Evolutionary conservation across 2,113 vertebrate genomes (phyloP), one percentile per base, ranked within the genome.

Genomic region (Gobiocypris rarus): DNA sequence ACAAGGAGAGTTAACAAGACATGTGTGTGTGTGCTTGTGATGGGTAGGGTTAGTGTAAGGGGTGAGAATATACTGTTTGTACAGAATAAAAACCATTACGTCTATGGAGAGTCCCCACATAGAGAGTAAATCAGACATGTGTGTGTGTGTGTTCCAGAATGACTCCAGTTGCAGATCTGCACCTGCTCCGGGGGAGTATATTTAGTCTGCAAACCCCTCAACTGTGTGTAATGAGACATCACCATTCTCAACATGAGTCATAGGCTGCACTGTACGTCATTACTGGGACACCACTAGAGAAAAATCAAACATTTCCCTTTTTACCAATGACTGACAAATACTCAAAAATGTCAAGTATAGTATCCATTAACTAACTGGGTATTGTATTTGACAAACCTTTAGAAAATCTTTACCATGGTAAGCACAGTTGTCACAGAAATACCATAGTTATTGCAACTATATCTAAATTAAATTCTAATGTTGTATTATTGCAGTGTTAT

Each of bases 151-250:
- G 45, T 24, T 54, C n/a, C 22, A 38, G 48, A 50, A 56, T 70
- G 34, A 43, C 70, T 56, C 26, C 34, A 38, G 70, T 58, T 13
- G 61, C 61, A 76, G 48, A 58, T 63, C 45, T 82, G 79, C 80
- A 83, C 79, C 75, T 85, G 86, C 65, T 52, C 28, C 15, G 48
- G 54, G 10, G 19, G 43, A 59, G 31, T 77, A 77, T 77, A 81
- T 83, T 87, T 85, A 54, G 48, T 26, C 43, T 52, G 43, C 58
- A 58, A 79, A 84, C 41, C 22, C 26, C 67, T 45, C 82, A 52
- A 13, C 70, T 54, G 31, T 48, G 83, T 73, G 54, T 61, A 71
- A 61, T 59, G 70, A 82, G 65, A 86, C 61, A 50, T 75, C 56
- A 43, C 43, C 13, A 17, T 61, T 61, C 61, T 81, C 24, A 79